phyloP scores from a whole-genome alignment of 2,113 vertebrate genomes.

The Cyprinodon tularosa region DNA sequence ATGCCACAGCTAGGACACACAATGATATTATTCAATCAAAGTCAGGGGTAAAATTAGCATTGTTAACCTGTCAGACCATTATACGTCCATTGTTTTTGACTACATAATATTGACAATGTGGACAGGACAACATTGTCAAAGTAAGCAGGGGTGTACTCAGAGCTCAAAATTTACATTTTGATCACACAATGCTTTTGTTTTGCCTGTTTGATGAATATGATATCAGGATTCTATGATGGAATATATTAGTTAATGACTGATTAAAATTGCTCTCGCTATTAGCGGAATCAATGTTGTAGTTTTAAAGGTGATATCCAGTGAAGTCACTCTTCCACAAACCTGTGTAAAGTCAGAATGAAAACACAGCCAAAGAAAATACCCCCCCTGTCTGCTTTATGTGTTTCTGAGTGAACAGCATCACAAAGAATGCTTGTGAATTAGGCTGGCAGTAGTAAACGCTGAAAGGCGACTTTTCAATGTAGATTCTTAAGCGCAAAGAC shows the following conservation, averaged over 20 bases:
- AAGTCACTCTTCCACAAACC: neutral
- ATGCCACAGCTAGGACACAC: conserved; percentile 8
- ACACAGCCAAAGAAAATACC: too few species aligned
- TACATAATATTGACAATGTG: neutral
- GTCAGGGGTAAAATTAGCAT: conserved; percentile 18
- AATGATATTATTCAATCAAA: conserved; percentile 20
- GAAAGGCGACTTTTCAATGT: too few species aligned
- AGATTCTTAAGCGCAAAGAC: too few species aligned
- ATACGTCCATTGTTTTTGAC: conserved; percentile 10
- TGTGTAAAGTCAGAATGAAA: too few species aligned
- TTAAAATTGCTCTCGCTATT: neutral
- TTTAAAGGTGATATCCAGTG: neutral
- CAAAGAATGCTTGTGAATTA: too few species aligned
- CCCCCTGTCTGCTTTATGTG: too few species aligned
- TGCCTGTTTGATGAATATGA: neutral
- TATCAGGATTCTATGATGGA: neutral
- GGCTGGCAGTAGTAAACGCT: too few species aligned
- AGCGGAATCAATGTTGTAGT: neutral
- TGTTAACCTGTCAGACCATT: neutral
- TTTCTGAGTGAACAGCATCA: too few species aligned
- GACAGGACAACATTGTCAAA: neutral
- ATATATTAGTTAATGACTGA: neutral
- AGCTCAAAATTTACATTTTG: neutral
- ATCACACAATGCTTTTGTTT: neutral
- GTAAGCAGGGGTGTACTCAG: neutral